Evolutionary conservation across 92 coral and sea anemone species (phyloP).

Genomic region (Micromussa lordhowensis): DNA sequence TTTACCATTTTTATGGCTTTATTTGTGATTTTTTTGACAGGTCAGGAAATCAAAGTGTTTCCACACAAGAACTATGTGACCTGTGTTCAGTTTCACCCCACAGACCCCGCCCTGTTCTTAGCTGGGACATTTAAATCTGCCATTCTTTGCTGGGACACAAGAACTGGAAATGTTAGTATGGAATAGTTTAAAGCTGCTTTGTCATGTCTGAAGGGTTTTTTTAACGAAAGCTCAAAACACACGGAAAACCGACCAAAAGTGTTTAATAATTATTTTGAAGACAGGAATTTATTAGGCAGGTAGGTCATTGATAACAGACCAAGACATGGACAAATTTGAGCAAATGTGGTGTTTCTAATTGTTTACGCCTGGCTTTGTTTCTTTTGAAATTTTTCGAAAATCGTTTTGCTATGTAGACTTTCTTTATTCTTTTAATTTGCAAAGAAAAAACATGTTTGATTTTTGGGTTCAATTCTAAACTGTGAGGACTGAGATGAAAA

Average conservation of each 20-base stretch:
- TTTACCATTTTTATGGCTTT: no score
- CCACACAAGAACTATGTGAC: slow-evolving; percentile 87
- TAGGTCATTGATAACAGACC: no score
- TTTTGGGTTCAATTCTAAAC: neutral
- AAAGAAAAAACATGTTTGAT: no score
- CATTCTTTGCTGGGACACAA: slow-evolving; percentile 88
- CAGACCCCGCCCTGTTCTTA: slow-evolving; percentile 73
- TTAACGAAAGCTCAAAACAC: neutral
- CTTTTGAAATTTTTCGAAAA: no score
- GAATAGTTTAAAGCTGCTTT: neutral
- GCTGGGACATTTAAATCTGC: slow-evolving; percentile 90
- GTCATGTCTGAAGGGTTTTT: neutral
- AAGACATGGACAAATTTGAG: no score
- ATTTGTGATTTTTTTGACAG: slow-evolving; percentile 34
- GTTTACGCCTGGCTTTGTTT: slow-evolving; percentile 1
- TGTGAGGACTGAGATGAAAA: no score
- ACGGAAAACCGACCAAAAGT: no score
- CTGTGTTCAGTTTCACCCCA: slow-evolving; percentile 88
- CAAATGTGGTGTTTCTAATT: slow-evolving; percentile 71
- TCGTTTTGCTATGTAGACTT: no score
- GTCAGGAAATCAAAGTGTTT: slow-evolving; percentile 62
- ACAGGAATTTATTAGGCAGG: no score
- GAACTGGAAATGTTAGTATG: slow-evolving; percentile 75
- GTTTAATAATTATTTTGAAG: no score
- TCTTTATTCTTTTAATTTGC: no score